Evolutionary conservation across 2,888 invertebrate genomes (phyloP).

Genomic region (Julus scandinavius): DNA sequence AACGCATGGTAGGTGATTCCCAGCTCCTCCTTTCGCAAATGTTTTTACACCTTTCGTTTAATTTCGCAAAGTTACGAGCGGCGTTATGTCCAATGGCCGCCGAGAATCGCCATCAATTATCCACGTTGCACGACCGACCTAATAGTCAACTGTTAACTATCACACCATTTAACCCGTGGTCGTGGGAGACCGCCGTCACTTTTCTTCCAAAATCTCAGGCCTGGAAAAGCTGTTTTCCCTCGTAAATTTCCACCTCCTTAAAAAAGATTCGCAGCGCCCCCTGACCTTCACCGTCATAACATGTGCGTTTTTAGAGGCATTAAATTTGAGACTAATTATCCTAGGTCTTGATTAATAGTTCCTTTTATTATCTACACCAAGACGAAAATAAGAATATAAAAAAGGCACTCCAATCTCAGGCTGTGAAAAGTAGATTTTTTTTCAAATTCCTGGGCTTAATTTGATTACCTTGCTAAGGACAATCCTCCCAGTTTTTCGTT

Average conservation of each 20-base stretch:
- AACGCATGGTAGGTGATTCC: background rate
- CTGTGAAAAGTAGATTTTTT: background rate
- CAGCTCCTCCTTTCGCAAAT: background rate
- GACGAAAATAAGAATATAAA: background rate
- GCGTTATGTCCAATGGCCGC: background rate
- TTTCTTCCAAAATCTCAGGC: background rate
- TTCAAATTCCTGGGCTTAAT: background rate
- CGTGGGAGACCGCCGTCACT: background rate
- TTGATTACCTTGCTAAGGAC: background rate
- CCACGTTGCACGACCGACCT: background rate
- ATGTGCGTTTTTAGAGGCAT: slow-evolving; percentile 18
- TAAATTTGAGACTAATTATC: slow-evolving; percentile 11
- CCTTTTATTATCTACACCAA: background rate
- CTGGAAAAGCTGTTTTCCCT: background rate
- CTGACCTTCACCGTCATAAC: background rate
- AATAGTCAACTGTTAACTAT: background rate
- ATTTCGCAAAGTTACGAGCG: slow-evolving; percentile 13
- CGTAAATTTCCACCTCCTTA: slow-evolving; percentile 38
- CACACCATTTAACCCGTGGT: background rate
- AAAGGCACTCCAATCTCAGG: background rate
- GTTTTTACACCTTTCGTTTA: slow-evolving; percentile 28
- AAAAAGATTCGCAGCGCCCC: background rate
- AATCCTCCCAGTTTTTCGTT: background rate
- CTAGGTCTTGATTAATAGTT: background rate
- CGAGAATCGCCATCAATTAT: slow-evolving; percentile 10